Conservation (phyloP, 2,888 invertebrate species). For the Conops quadrifasciatus region DNA sequence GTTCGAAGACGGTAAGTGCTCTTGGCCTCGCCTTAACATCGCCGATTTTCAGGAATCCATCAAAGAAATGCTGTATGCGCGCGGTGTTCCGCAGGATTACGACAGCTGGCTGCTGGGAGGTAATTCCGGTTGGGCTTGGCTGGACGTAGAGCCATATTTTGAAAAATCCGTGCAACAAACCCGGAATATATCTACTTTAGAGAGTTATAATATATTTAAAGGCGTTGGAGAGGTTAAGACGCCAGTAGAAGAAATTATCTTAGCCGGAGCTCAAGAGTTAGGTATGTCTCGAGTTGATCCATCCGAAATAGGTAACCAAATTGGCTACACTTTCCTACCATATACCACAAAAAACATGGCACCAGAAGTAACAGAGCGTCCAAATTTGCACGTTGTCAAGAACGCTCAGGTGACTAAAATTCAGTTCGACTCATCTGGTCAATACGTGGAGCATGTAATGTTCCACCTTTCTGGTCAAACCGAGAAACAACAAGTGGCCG, state of each 20-base stretch:
- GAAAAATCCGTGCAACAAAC: constrained; percentile 70
- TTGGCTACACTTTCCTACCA: constrained; percentile 66
- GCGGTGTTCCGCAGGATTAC: constrained; percentile 72
- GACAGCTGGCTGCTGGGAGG: constrained; percentile 71
- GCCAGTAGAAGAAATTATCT: constrained; percentile 47
- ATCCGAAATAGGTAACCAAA: constrained; percentile 60
- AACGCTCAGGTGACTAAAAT: constrained; percentile 68
- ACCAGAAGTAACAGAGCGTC: constrained; percentile 75
- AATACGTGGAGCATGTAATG: constrained; percentile 65
- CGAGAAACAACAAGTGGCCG: constrained; percentile 34
- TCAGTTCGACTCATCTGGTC: constrained; percentile 63
- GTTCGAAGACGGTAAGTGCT: constrained; percentile 42
- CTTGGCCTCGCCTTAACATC: constrained; percentile 66
- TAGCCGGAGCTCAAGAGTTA: constrained; percentile 64
- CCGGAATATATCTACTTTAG: constrained; percentile 38
- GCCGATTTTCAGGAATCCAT: too few relatives aligned
- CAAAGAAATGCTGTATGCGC: constrained; percentile 68
- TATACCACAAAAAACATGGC: constrained; percentile 69
- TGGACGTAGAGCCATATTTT: constrained; percentile 79
- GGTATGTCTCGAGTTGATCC: constrained; percentile 56
- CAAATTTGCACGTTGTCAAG: constrained; percentile 69
- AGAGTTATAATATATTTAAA: constrained; percentile 63
- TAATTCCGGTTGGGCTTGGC: constrained; percentile 74
- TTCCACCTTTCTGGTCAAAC: constrained; percentile 67
- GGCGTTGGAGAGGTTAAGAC: constrained; percentile 46